A percentile compares a stretch with the other conserved stretches of the same genome.
These are phyloP conservation scores for Parazoanthus atlanticus DNA, from an alignment of 92 coral and sea anemone species.

Conservation along the genomic window DNA sequence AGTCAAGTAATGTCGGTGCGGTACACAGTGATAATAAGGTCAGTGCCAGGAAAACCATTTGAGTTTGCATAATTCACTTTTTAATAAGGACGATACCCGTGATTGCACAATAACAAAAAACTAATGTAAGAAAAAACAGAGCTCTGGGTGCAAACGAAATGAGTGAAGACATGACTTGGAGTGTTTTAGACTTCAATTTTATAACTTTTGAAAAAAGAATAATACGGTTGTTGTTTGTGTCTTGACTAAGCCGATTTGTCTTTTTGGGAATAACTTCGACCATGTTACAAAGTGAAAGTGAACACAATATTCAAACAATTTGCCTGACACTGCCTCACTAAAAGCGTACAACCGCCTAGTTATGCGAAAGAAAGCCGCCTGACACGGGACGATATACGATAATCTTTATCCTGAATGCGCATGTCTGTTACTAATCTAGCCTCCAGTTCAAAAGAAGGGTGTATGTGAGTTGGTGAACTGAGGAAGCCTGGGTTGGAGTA, in stretches of 20 bases:
- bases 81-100: too few species aligned
- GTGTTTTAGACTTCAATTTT: too few species aligned
- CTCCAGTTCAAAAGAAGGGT: slow-evolving; percentile 26
- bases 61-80: too few species aligned
- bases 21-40: too few species aligned
- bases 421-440: not conserved
- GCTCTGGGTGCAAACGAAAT: too few species aligned
- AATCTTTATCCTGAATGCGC: not conserved
- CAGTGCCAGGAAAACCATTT: too few species aligned
- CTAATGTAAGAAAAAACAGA: too few species aligned
- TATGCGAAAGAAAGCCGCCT: not conserved
- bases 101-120: too few species aligned
- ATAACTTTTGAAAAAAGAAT: too few species aligned
- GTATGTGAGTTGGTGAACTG: slow-evolving; percentile 56
- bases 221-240: too few species aligned
- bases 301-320: not conserved
- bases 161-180: too few species aligned
- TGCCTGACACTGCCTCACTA: not conserved
- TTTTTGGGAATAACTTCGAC: not conserved
- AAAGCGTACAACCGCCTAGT: not conserved
- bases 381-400: not conserved
- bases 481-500: slow-evolving; percentile 93
- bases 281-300: not conserved
- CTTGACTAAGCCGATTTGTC: not conserved
- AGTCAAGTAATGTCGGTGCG: not conserved